Evolutionary conservation across 2,113 vertebrate genomes (phyloP).

Genomic region (Anarhynchus alexandrinus): DNA sequence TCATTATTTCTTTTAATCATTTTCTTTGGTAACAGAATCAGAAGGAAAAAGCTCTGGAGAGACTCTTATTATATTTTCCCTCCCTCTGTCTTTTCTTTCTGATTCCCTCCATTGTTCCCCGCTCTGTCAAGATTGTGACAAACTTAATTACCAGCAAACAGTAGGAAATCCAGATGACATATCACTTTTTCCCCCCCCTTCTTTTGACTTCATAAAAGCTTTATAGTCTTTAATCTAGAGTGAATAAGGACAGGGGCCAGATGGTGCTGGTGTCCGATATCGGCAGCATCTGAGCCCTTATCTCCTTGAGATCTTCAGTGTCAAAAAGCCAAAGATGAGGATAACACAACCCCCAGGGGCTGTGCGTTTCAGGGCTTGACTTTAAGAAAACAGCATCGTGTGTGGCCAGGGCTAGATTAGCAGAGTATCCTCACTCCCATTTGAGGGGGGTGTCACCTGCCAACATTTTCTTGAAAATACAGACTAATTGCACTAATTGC

Average conservation of each 20-base stretch:
- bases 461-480: not conserved
- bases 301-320: not conserved
- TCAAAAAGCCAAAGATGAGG: not conserved
- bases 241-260: slow-evolving; percentile 10
- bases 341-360: accelerated
- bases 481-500: not conserved
- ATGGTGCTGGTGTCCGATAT: slow-evolving; percentile 1
- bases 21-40: slow-evolving; percentile 46
- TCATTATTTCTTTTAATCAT: slow-evolving; percentile 49
- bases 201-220: slow-evolving; percentile 21
- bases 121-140: slow-evolving; percentile 55
- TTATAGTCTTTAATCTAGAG: slow-evolving; percentile 1
- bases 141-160: slow-evolving; percentile 64
- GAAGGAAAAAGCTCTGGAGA: slow-evolving; percentile 20
- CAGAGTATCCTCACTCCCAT: not conserved
- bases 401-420: not conserved
- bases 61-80: slow-evolving; percentile 22
- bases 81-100: slow-evolving; percentile 28
- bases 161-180: slow-evolving; percentile 48
- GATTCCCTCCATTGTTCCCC: slow-evolving; percentile 29
- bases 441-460: not conserved
- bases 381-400: not conserved
- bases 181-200: not conserved
- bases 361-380: accelerated
- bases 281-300: not conserved